Evolutionary conservation across 2,797 vertebrate species (phyloP).

Genomic region (Sardinella longiceps): DNA sequence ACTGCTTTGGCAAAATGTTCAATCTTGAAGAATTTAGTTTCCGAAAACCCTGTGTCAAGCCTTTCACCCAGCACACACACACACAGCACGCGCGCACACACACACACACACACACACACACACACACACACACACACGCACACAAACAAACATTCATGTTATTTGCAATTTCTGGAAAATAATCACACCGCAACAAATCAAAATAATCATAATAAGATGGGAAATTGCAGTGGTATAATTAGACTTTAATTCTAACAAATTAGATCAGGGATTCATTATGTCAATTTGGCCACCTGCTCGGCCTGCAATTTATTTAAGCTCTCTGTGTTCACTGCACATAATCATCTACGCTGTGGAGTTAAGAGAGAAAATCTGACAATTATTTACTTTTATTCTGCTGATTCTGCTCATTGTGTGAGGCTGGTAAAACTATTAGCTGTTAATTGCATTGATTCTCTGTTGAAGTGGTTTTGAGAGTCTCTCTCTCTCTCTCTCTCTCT

Average conservation of each 20-base stretch:
- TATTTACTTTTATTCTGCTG: neutral
- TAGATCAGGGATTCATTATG: conserved; percentile 23
- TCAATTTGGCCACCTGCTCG: conserved; percentile 23
- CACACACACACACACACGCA: no score
- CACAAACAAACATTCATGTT: neutral
- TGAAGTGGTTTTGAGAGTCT: neutral
- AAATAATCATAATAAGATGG: conserved; percentile 4
- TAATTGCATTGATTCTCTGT: conserved; percentile 1
- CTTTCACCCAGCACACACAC: neutral
- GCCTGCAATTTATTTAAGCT: neutral
- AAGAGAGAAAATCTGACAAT: neutral
- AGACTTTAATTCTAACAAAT: conserved; percentile 13
- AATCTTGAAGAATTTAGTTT: neutral
- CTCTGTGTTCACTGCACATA: conserved; percentile 3
- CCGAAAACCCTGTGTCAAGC: neutral
- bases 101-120: neutral
- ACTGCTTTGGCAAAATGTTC: neutral
- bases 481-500: neutral
- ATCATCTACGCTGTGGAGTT: neutral
- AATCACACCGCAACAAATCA: neutral
- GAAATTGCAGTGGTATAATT: conserved; percentile 5
- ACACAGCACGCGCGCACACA: no score
- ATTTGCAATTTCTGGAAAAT: neutral
- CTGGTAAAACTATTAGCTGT: neutral
- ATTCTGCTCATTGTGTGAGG: neutral